A percentile compares a stretch with the other conserved stretches of the same genome.
These are phyloP conservation scores for Vidua macroura DNA, from an alignment of 2,113 vertebrate genomes.

Conservation along the genomic window DNA sequence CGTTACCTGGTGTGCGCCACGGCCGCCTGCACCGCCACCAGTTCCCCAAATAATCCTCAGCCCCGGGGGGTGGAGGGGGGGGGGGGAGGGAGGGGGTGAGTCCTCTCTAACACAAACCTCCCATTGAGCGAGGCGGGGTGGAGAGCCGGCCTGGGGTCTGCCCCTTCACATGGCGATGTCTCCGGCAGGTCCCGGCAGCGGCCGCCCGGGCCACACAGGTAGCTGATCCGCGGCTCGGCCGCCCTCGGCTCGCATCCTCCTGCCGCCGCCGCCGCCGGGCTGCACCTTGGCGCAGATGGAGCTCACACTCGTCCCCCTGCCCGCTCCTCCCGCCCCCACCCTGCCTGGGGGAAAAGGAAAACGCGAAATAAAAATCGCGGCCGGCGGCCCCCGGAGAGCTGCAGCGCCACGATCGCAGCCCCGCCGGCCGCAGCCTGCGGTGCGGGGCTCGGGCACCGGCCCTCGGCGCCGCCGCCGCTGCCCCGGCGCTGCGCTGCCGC, in stretches of 20 bases:
- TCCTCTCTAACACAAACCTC: neutral
- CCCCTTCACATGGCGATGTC: conserved; percentile 38
- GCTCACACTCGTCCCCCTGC: neutral
- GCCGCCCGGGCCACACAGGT: conserved; percentile 92
- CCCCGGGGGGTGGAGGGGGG: too few species aligned
- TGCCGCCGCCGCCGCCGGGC: neutral
- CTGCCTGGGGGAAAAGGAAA: neutral
- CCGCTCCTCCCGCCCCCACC: neutral
- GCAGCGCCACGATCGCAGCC: conserved; percentile 13
- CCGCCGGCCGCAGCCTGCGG: neutral
- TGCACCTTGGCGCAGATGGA: conserved; percentile 6
- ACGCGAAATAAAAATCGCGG: neutral
- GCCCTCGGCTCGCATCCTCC: conserved; percentile 77
- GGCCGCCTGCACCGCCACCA: too few species aligned
- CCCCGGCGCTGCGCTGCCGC: neutral
- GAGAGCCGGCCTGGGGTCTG: neutral
- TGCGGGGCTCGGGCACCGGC: neutral
- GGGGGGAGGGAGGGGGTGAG: neutral
- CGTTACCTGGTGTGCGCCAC: too few species aligned
- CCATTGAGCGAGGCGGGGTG: neutral
- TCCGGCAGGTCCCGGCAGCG: conserved; percentile 25
- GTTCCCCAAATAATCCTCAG: too few species aligned
- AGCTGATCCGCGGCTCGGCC: conserved; percentile 52
- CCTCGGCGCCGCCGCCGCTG: neutral
- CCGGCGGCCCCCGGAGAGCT: conserved; percentile 31